phyloP scores from a whole-genome alignment of 1,140 invertebrate species.

The Bombus superbus region DNA sequence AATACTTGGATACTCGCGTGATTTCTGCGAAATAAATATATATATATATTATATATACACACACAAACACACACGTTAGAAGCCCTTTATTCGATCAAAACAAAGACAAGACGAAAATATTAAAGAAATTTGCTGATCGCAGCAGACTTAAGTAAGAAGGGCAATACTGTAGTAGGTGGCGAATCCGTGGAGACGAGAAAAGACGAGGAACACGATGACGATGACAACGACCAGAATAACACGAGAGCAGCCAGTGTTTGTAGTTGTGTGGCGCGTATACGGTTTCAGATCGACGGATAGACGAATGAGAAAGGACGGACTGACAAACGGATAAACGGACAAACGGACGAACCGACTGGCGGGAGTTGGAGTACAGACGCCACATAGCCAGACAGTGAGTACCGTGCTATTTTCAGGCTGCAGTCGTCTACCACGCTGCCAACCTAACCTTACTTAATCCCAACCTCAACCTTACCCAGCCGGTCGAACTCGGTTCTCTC shows the following conservation, averaged over 20 bases:
- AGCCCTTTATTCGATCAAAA: too few relatives aligned
- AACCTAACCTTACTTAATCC: slow-evolving; percentile 66
- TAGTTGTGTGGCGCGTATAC: slow-evolving; percentile 30
- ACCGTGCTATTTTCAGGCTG: slow-evolving; percentile 74
- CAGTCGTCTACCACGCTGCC: slow-evolving; percentile 56
- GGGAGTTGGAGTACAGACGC: slow-evolving; percentile 68
- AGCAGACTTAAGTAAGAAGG: background rate
- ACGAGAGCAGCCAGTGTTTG: background rate
- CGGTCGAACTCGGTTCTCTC: background rate
- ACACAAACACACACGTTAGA: too few relatives aligned
- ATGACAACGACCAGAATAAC: background rate
- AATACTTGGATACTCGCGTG: too few relatives aligned
- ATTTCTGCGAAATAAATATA: too few relatives aligned
- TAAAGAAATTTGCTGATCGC: too few relatives aligned
- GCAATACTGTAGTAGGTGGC: background rate
- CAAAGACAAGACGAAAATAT: too few relatives aligned
- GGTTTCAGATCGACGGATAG: slow-evolving; percentile 67
- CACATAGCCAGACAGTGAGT: slow-evolving; percentile 80
- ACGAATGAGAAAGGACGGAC: slow-evolving; percentile 52
- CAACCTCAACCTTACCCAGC: slow-evolving; percentile 62
- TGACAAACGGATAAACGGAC: slow-evolving; percentile 58
- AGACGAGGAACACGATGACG: background rate
- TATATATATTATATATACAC: too few relatives aligned
- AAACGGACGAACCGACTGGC: slow-evolving; percentile 56
- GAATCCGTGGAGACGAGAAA: background rate